Conservation (phyloP, 1,140 invertebrate genomes). For the Penaeus chinensis region DNA sequence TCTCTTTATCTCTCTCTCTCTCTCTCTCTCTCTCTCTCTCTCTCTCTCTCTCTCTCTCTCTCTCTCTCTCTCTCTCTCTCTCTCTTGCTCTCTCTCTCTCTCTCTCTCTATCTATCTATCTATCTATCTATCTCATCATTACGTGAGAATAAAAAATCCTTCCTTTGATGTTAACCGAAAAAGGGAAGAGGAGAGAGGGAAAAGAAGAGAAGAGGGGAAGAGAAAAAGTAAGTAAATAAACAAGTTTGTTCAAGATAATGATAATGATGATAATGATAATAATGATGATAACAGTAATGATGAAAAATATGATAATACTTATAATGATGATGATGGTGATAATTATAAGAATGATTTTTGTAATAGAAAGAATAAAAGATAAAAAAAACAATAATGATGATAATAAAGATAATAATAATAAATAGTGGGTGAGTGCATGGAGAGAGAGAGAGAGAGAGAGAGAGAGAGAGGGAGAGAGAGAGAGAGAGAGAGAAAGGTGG, state of each 20-base stretch:
- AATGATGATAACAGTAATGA: not conserved
- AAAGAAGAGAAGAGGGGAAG: not conserved
- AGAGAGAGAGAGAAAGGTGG: not conserved
- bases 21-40: too few species aligned
- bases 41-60: too few species aligned
- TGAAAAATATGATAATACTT: not conserved
- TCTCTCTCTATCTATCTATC: not conserved
- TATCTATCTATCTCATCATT: not conserved
- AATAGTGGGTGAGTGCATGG: not conserved
- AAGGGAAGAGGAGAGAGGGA: not conserved
- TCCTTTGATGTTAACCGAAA: not conserved
- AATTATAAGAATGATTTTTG: constrained; percentile 3
- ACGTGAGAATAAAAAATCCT: not conserved
- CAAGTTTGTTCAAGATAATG: not conserved
- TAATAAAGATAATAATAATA: not conserved
- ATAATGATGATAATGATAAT: constrained; percentile 6
- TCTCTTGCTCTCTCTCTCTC: too few species aligned
- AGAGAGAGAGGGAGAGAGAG: too few species aligned
- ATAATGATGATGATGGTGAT: not conserved
- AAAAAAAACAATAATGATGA: not conserved
- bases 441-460: too few species aligned
- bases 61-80: too few species aligned
- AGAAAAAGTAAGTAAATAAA: not conserved
- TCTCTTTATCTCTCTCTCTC: too few species aligned
- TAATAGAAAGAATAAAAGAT: not conserved